Evolutionary conservation across 2,113 vertebrate genomes (phyloP), one percentile per base, ranked within the genome.

Genomic region (Osmerus eperlanus): DNA sequence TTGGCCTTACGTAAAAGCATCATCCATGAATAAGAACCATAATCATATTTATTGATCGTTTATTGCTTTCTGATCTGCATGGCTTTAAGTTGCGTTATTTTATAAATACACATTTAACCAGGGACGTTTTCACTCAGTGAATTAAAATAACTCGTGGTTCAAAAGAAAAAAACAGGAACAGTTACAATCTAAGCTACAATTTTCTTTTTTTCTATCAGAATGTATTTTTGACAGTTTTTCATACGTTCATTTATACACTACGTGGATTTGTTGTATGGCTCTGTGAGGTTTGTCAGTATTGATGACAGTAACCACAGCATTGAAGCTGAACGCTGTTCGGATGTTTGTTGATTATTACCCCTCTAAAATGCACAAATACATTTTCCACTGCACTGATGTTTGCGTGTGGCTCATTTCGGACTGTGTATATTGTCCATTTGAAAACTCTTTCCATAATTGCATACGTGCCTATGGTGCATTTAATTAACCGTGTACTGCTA

Each of bases 281-380:
- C 41, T 47, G 47, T 79, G 61, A 68, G 62, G 54, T 23, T 55
- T 68, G 73, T 61, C 65, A 56, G 71, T 82, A 63, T 65, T 59
- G 59, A 59, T 60, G 52, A 41, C 67, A 77, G 56, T 74, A 65
- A n/a, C 62, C 72, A 54, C 54, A 74, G 51, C 21, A 53, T 36
- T 32, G 19, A 58, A 71, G 60, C 53, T 67, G 76, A 65, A 83
- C 86, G 89, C 86, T 88, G 87, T 83, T 83, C 83, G 67, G 64
- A 65, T 80, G 69, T 81, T 65, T 82, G 84, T 88, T 73, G 81
- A 85, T 72, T 87, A 77, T 85, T 88, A 71, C 80, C 78, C 73
- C 75, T 84, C 78, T 82, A 62, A 67, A 85, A 87, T 86, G 82
- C 88, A 87, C 83, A 89, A 91, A 90, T 90, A 85, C 81, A 90